These are phyloP conservation scores for Acanthurus leucopareius DNA, from an alignment of 2,797 vertebrate genomes.

Conservation along the genomic window DNA sequence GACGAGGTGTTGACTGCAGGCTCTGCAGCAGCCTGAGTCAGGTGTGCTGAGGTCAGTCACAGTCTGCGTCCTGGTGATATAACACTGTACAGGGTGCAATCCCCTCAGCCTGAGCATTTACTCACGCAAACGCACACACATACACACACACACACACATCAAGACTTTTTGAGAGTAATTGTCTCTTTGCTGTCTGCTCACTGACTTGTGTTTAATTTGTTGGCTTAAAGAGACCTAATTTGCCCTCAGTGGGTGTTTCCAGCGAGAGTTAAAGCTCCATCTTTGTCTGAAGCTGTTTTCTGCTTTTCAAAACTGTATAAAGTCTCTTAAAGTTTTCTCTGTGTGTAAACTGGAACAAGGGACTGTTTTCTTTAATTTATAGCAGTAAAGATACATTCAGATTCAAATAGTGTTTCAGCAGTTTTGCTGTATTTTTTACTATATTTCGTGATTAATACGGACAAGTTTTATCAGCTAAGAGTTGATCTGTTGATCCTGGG, in stretches of 20 bases:
- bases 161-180: conserved; percentile 5
- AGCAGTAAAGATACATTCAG: not conserved
- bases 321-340: not conserved
- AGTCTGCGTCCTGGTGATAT: conserved; percentile 39
- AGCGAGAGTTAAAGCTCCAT: not conserved
- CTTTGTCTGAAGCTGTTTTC: not conserved
- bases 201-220: conserved; percentile 35
- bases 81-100: conserved; percentile 20
- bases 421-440: too few relatives aligned
- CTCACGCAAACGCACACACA: conserved; percentile 12
- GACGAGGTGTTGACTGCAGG: conserved; percentile 25
- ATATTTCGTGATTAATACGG: not conserved
- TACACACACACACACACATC: not conserved
- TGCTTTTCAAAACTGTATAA: not conserved
- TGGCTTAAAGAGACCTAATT: conserved; percentile 8
- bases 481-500: not conserved
- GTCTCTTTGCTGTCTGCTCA: conserved; percentile 19
- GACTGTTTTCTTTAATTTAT: not conserved
- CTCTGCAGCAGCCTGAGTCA: conserved; percentile 24
- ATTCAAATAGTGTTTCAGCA: not conserved
- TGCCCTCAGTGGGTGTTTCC: conserved; percentile 10
- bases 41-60: conserved; percentile 45
- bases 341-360: not conserved
- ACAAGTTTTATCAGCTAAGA: not conserved
- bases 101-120: not conserved